Evolutionary conservation across 37 sponge, comb jelly and placozoan genomes (phyloP).

Genomic region (Dysidea cf. avara): DNA sequence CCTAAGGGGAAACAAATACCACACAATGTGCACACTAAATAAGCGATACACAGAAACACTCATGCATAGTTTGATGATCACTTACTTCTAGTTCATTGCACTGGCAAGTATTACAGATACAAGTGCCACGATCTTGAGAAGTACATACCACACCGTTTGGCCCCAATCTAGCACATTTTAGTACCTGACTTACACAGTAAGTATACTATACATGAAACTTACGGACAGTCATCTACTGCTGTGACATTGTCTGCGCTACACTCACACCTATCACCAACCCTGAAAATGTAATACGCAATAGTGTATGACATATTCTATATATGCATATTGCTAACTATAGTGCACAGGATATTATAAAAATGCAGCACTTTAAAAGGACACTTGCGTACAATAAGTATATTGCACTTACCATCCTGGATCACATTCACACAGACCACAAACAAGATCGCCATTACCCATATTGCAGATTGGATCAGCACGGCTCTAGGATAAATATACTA

Average conservation of each 20-base stretch:
- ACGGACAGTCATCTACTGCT: no score
- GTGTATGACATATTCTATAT: not conserved
- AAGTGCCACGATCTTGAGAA: slow-evolving; percentile 41
- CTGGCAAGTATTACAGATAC: slow-evolving; percentile 55
- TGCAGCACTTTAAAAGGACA: no score
- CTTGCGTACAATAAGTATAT: no score
- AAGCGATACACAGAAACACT: no score
- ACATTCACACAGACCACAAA: slow-evolving; percentile 70
- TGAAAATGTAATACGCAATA: not conserved
- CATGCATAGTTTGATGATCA: no score
- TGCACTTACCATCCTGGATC: slow-evolving; percentile 53
- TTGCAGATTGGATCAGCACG: not conserved
- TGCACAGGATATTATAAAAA: no score
- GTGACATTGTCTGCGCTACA: no score
- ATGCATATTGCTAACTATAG: not conserved
- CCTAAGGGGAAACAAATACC: not conserved
- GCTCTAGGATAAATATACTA: not conserved
- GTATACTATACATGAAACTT: no score
- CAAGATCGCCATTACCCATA: slow-evolving; percentile 44
- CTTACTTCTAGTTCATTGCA: slow-evolving; percentile 23
- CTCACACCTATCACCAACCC: slow-evolving; percentile 3
- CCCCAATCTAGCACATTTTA: slow-evolving; percentile 11
- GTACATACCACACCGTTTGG: slow-evolving; percentile 32
- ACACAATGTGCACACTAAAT: not conserved
- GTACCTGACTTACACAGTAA: no score